These are phyloP conservation scores for Erynnis tages DNA, from an alignment of 2,888 invertebrate species.

Conservation along the genomic window DNA sequence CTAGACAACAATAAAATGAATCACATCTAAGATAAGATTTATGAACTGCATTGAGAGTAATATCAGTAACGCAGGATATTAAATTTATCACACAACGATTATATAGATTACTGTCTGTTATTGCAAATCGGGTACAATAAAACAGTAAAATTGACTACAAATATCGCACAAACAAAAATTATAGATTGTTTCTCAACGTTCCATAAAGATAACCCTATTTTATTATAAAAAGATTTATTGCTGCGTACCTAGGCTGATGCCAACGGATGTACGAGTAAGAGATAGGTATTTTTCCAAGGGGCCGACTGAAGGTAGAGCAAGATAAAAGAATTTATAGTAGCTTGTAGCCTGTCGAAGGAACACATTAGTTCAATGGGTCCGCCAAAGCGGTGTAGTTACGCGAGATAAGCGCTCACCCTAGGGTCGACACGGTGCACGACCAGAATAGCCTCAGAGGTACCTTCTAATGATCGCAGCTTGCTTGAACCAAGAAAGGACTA, in stretches of 20 bases:
- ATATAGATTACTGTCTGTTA: too few species aligned
- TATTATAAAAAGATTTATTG: neutral
- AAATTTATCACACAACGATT: too few species aligned
- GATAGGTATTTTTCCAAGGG: slow-evolving; percentile 16
- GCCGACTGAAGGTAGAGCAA: slow-evolving; percentile 6
- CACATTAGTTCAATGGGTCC: slow-evolving; percentile 36
- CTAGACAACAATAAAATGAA: too few species aligned
- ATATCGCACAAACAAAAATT: too few species aligned
- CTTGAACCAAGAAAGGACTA: too few species aligned
- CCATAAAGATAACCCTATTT: neutral
- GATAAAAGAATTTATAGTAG: slow-evolving; percentile 23
- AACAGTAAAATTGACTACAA: too few species aligned
- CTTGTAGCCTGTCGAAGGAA: slow-evolving; percentile 18
- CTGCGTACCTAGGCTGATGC: neutral
- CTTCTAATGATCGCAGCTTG: slow-evolving; percentile 15
- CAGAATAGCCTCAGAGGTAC: slow-evolving; percentile 37
- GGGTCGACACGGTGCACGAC: slow-evolving; percentile 44
- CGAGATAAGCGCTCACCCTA: slow-evolving; percentile 45
- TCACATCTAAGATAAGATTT: too few species aligned
- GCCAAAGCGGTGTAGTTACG: slow-evolving; percentile 43
- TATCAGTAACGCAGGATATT: too few species aligned
- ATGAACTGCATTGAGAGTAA: too few species aligned
- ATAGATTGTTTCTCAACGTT: too few species aligned
- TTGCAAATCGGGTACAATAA: too few species aligned
- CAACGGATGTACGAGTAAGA: neutral